These are phyloP conservation scores for Bradysia coprophila DNA, from an alignment of 1,140 invertebrate species.

Conservation along the genomic window DNA sequence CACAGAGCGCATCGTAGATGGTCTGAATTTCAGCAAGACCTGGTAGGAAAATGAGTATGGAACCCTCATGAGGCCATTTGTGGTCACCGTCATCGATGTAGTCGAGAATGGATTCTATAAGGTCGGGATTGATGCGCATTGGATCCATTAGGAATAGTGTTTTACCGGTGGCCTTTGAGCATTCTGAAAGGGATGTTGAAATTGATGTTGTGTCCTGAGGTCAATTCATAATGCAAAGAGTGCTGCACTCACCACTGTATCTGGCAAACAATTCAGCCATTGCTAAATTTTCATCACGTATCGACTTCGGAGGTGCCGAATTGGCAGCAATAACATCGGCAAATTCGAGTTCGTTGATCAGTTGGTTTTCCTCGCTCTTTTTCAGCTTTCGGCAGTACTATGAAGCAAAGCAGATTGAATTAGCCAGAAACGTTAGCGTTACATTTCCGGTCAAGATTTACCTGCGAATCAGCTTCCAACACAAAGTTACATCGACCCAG, in stretches of 20 bases:
- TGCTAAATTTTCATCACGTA: conserved; percentile 47
- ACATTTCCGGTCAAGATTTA: neutral
- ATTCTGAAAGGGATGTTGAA: conserved; percentile 23
- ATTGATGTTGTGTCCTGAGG: conserved; percentile 4
- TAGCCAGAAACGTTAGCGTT: neutral
- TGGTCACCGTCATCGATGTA: conserved; percentile 40
- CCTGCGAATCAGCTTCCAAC: conserved; percentile 45
- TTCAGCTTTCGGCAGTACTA: conserved; percentile 40
- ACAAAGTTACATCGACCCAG: conserved; percentile 46
- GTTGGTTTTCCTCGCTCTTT: conserved; percentile 25
- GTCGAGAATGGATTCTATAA: conserved; percentile 48
- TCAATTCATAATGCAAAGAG: neutral
- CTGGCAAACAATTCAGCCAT: conserved; percentile 37
- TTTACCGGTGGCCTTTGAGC: conserved; percentile 43
- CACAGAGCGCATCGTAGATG: conserved; percentile 43
- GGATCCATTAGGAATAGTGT: conserved; percentile 59
- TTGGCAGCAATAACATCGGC: conserved; percentile 31
- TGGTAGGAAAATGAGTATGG: conserved; percentile 64
- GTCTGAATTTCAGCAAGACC: conserved; percentile 63
- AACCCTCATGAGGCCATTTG: conserved; percentile 47
- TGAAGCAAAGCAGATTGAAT: neutral
- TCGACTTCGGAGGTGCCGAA: conserved; percentile 32
- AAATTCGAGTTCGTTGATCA: conserved; percentile 26
- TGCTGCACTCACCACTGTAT: conserved; percentile 27
- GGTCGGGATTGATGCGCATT: conserved; percentile 55